Evolutionary conservation across 2,888 invertebrate genomes (phyloP).

Genomic region (Lottia scabra): DNA sequence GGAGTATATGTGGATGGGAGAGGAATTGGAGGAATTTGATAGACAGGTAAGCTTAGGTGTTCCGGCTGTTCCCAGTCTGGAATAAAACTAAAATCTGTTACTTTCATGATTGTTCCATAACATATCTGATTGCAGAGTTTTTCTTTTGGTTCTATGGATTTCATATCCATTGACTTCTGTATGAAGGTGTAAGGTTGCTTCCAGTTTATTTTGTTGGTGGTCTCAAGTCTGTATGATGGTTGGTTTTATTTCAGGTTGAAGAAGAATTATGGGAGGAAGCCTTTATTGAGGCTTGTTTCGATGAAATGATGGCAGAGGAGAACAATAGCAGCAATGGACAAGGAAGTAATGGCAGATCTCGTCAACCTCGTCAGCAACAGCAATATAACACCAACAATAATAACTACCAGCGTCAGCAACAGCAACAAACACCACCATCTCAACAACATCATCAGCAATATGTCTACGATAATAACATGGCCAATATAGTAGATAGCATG

Average conservation of each 20-base stretch:
- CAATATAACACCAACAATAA: neutral
- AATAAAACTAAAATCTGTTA: too few species aligned
- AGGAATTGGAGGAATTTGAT: conserved; percentile 90
- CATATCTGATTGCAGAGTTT: too few species aligned
- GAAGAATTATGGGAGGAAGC: conserved; percentile 61
- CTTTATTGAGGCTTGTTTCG: conserved; percentile 62
- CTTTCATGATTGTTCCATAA: too few species aligned
- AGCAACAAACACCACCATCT: neutral
- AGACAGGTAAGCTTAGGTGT: too few species aligned
- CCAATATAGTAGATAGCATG: neutral
- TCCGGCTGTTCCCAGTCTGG: too few species aligned
- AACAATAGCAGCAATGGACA: conserved; percentile 36
- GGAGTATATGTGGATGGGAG: conserved; percentile 90
- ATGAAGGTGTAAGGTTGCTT: neutral
- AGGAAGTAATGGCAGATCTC: conserved; percentile 15
- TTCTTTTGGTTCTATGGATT: too few species aligned
- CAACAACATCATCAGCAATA: neutral
- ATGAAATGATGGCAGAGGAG: conserved; percentile 59
- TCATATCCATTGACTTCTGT: too few species aligned
- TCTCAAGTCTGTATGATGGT: too few species aligned
- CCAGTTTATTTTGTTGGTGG: too few species aligned
- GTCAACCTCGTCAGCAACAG: neutral
- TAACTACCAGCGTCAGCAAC: neutral
- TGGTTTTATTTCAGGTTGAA: conserved; percentile 48
- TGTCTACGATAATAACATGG: neutral